phyloP scores from a whole-genome alignment of 1,140 invertebrate genomes.

The Monochamus saltuarius region DNA sequence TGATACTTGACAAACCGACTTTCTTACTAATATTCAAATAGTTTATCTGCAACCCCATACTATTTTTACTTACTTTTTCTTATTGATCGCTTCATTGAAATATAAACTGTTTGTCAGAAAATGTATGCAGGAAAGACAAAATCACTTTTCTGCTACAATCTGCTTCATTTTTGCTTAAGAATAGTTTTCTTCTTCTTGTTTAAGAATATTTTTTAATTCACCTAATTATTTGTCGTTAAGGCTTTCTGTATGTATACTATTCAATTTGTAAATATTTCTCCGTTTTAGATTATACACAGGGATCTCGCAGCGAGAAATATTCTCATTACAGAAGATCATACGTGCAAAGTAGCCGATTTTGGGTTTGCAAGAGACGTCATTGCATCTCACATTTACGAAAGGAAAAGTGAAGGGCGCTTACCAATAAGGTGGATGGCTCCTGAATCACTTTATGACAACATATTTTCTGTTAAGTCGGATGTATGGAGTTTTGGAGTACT shows the following conservation, averaged over 20 bases:
- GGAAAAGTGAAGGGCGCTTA: constrained; percentile 81
- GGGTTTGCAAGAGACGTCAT: constrained; percentile 87
- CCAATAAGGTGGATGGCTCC: constrained; percentile 91
- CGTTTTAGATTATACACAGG: constrained; percentile 84
- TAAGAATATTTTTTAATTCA: background rate
- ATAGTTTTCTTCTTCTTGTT: too few species aligned
- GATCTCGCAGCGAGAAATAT: constrained; percentile 91
- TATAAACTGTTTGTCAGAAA: too few species aligned
- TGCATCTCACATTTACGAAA: constrained; percentile 81
- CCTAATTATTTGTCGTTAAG: constrained; percentile 6
- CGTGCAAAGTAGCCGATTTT: constrained; percentile 93
- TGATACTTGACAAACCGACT: too few species aligned
- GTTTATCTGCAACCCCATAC: too few species aligned
- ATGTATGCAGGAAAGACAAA: too few species aligned
- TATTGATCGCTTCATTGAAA: too few species aligned
- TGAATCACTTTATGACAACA: constrained; percentile 87
- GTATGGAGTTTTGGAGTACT: constrained; percentile 93
- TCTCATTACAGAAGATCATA: constrained; percentile 81
- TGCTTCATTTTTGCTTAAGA: too few species aligned
- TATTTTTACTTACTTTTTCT: too few species aligned
- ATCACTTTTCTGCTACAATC: too few species aligned
- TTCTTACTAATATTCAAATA: too few species aligned
- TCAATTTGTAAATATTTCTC: too few species aligned
- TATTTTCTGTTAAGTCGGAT: constrained; percentile 89
- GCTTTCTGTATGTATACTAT: too few species aligned